A percentile compares a stretch with the other conserved stretches of the same genome.
Evolutionary conservation across 2,888 invertebrate species (phyloP).

Genomic region (Sabatieria punctata): DNA sequence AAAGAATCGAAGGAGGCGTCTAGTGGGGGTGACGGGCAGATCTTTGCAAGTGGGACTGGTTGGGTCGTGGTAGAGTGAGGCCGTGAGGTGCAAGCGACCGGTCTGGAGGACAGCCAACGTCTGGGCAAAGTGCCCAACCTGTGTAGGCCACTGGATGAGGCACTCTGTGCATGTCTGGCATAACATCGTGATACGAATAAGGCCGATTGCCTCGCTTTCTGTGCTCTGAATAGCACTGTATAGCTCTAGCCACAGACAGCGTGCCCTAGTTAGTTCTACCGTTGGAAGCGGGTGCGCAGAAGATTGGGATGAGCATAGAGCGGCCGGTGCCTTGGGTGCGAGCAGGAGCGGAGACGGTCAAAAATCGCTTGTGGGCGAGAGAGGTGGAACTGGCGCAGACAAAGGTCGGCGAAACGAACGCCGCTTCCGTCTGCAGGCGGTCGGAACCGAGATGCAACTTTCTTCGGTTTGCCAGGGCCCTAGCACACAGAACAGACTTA

Average conservation of each 20-base stretch:
- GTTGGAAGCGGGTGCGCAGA: no score
- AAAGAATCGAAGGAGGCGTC: not conserved
- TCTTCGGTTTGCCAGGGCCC: no score
- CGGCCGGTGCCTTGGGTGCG: no score
- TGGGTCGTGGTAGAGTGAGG: not conserved
- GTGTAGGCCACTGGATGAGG: not conserved
- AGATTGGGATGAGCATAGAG: no score
- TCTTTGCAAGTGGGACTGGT: not conserved
- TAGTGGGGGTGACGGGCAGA: not conserved
- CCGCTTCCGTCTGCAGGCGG: no score
- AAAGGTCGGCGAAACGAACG: no score
- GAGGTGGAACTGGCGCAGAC: not conserved
- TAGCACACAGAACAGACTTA: no score
- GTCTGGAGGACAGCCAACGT: not conserved
- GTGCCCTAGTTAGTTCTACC: no score
- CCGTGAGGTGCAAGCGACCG: not conserved
- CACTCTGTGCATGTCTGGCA: not conserved
- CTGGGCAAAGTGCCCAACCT: not conserved
- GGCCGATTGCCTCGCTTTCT: no score
- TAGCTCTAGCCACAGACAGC: no score
- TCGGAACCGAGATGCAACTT: no score
- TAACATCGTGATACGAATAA: not conserved
- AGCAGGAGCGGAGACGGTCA: not conserved
- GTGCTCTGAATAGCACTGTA: no score
- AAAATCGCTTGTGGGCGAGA: not conserved